phyloP scores from a whole-genome alignment of 2,797 vertebrate species.

The Melanotaenia maccullochi region DNA sequence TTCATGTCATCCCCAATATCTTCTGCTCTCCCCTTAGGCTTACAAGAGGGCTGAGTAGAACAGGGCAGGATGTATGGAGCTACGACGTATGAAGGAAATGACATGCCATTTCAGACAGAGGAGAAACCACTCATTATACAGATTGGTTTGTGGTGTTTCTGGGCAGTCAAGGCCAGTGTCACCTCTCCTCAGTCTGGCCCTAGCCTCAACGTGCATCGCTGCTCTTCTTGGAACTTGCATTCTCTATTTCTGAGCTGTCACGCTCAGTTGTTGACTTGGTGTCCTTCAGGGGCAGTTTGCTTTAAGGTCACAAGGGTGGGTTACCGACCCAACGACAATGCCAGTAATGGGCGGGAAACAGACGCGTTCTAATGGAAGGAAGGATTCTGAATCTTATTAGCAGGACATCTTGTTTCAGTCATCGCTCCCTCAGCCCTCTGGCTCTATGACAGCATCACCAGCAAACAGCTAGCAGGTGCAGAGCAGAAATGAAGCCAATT shows the following conservation, averaged over 20 bases:
- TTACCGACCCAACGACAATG: slow-evolving; percentile 58
- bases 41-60: slow-evolving; percentile 35
- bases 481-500: slow-evolving; percentile 70
- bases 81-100: slow-evolving; percentile 61
- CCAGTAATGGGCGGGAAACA: slow-evolving; percentile 57
- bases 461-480: slow-evolving; percentile 72
- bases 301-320: slow-evolving; percentile 47
- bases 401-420: slow-evolving; percentile 71
- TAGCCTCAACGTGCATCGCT: slow-evolving; percentile 30
- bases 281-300: slow-evolving; percentile 44
- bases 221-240: slow-evolving; percentile 8
- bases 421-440: slow-evolving; percentile 49
- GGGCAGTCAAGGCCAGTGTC: slow-evolving; percentile 71
- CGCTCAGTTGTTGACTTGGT: slow-evolving; percentile 48
- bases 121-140: slow-evolving; percentile 80
- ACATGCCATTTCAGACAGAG: slow-evolving; percentile 68
- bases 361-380: slow-evolving; percentile 65
- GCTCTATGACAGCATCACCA: slow-evolving; percentile 66
- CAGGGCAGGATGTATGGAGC: slow-evolving; percentile 62
- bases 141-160: slow-evolving; percentile 73
- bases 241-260: slow-evolving; percentile 37
- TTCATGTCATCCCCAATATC: slow-evolving; percentile 54
- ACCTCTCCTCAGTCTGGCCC: slow-evolving; percentile 67
- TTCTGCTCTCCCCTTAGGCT: slow-evolving; percentile 53
- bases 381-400: slow-evolving; percentile 72